A percentile compares a stretch with the other conserved stretches of the same genome.
These are phyloP conservation scores for Bombyx huttoni DNA, from an alignment of 2,888 invertebrate species.

Conservation along the genomic window DNA sequence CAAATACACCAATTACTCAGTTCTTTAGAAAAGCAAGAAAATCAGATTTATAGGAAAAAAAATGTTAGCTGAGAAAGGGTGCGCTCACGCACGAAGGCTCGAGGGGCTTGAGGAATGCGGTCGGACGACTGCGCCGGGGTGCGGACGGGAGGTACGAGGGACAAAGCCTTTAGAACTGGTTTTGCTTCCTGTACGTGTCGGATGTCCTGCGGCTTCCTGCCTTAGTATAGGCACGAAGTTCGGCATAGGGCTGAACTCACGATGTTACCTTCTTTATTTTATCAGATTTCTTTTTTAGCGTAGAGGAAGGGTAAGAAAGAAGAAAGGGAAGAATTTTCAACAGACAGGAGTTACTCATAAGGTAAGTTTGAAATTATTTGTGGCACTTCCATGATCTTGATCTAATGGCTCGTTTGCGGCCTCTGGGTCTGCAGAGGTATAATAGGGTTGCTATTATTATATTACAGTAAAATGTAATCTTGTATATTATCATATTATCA, in stretches of 20 bases:
- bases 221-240: slow-evolving; percentile 41
- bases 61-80: slow-evolving; percentile 28
- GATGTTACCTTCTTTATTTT: no score
- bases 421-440: no score
- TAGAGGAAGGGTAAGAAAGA: no score
- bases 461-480: no score
- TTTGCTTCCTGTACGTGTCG: slow-evolving; percentile 73
- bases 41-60: background rate
- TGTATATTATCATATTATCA: no score
- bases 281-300: no score
- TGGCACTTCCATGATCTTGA: no score
- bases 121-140: slow-evolving; percentile 33
- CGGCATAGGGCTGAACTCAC: slow-evolving; percentile 28
- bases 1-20: background rate
- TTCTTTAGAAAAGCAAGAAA: background rate
- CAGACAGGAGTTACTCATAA: no score
- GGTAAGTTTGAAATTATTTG: no score
- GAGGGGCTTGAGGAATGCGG: slow-evolving; percentile 49
- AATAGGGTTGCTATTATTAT: no score
- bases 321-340: no score
- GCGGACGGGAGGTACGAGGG: slow-evolving; percentile 43
- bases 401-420: no score
- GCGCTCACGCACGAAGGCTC: slow-evolving; percentile 50
- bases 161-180: slow-evolving; percentile 67
- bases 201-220: slow-evolving; percentile 73